phyloP scores from a whole-genome alignment of 2,113 vertebrate species.

The Ascaphus truei region DNA sequence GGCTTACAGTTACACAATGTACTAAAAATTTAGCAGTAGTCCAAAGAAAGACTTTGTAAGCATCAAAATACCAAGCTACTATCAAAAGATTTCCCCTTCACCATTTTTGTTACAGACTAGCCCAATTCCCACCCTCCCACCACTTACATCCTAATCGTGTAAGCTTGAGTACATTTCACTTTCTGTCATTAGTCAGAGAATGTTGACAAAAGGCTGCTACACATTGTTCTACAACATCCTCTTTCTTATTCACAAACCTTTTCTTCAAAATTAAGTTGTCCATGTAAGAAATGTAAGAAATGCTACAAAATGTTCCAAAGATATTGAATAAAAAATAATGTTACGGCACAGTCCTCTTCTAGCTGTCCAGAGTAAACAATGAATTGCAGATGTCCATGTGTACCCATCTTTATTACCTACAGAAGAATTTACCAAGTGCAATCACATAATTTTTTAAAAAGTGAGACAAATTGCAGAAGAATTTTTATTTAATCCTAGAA shows the following conservation, averaged over 20 bases:
- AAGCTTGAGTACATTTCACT: background rate
- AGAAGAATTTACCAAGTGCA: slow-evolving; percentile 54
- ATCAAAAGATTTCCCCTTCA: background rate
- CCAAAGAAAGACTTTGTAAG: background rate
- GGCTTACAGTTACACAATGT: background rate
- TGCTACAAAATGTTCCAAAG: slow-evolving; percentile 72
- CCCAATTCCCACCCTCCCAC: background rate
- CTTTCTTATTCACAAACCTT: background rate
- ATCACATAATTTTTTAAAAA: slow-evolving; percentile 59
- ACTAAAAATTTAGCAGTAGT: background rate
- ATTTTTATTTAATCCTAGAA: slow-evolving; percentile 53
- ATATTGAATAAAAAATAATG: slow-evolving; percentile 63
- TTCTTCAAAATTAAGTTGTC: slow-evolving; percentile 68
- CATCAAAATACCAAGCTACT: slow-evolving; percentile 1
- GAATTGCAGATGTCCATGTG: slow-evolving; percentile 55
- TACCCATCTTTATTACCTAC: slow-evolving; percentile 47
- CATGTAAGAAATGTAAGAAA: slow-evolving; percentile 81
- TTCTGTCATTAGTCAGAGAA: background rate
- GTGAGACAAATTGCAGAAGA: slow-evolving; percentile 60
- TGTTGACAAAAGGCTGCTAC: background rate
- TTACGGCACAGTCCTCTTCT: slow-evolving; percentile 67
- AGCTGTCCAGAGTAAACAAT: slow-evolving; percentile 61
- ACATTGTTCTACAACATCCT: slow-evolving; percentile 4
- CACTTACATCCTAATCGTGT: background rate
- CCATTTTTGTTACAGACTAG: background rate